Percentiles rank a stretch among this genome's conserved stretches.
Conservation (phyloP, 2,113 vertebrate genomes). For the Notothenia coriiceps region DNA sequence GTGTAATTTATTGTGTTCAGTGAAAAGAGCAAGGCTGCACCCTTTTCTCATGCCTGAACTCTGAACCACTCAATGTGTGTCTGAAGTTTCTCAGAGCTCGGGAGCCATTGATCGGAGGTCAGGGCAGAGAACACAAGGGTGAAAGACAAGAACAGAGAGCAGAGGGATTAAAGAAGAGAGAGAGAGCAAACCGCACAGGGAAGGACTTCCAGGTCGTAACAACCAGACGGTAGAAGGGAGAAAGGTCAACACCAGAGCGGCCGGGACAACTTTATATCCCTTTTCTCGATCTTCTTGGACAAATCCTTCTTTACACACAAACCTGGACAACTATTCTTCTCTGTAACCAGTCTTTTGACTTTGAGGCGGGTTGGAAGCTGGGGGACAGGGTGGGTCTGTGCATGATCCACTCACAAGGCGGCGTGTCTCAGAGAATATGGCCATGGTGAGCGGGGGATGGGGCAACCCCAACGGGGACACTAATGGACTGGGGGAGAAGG, state of each 20-base stretch:
- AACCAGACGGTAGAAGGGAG: slow-evolving; percentile 61
- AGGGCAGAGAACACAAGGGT: slow-evolving; percentile 53
- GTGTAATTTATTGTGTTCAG: slow-evolving; percentile 88
- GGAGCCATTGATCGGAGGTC: slow-evolving; percentile 71
- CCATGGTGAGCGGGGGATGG: slow-evolving; percentile 96
- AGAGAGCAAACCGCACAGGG: slow-evolving; percentile 38
- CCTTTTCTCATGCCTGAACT: slow-evolving; percentile 80
- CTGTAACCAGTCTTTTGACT: slow-evolving; percentile 18
- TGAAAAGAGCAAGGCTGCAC: slow-evolving; percentile 78
- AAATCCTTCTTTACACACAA: slow-evolving; percentile 4
- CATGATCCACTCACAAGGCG: slow-evolving; percentile 63
- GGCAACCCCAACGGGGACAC: slow-evolving; percentile 90
- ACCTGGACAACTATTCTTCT: slow-evolving; percentile 10
- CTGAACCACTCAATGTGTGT: slow-evolving; percentile 73
- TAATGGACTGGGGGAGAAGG: slow-evolving; percentile 87
- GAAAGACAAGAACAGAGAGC: slow-evolving; percentile 57
- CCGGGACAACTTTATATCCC: slow-evolving; percentile 23
- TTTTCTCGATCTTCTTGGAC: slow-evolving; percentile 19
- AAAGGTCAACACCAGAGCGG: slow-evolving; percentile 66
- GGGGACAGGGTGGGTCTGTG: slow-evolving; percentile 60
- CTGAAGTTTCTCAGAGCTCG: slow-evolving; percentile 70
- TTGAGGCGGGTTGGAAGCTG: neutral
- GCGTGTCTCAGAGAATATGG: slow-evolving; percentile 87
- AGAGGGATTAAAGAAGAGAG: slow-evolving; percentile 63
- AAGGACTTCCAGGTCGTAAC: slow-evolving; percentile 65